Evolutionary conservation across 2,888 invertebrate genomes (phyloP).

Genomic region (Eristalinus sepulchralis): DNA sequence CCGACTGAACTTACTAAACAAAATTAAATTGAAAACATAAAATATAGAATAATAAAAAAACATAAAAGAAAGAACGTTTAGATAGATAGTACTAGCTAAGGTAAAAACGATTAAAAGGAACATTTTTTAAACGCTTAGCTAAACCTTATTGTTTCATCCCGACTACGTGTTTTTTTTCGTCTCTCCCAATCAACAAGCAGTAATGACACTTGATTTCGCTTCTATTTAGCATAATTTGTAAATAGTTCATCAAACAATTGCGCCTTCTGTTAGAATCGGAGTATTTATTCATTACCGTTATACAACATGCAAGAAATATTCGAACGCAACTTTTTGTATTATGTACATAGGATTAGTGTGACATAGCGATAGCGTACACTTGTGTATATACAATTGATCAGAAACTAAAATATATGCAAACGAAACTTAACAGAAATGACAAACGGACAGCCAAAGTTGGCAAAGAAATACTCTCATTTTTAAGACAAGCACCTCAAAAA

Average conservation of each 20-base stretch:
- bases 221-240: constrained; percentile 64
- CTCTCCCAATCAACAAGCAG: not conserved
- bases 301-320: constrained; percentile 35
- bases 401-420: not conserved
- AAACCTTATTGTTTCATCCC: constrained; percentile 25
- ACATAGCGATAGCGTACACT: not conserved
- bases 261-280: constrained; percentile 7
- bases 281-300: constrained; percentile 10
- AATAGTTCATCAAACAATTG: constrained; percentile 22
- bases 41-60: not conserved
- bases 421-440: not conserved
- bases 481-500: constrained; percentile 57
- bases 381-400: not conserved
- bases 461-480: constrained; percentile 24
- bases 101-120: constrained; percentile 2
- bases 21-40: not conserved
- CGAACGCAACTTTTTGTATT: constrained; percentile 57
- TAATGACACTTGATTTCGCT: constrained; percentile 30
- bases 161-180: not conserved
- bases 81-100: constrained; percentile 61
- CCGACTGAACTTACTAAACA: constrained; percentile 59
- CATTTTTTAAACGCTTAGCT: constrained; percentile 48
- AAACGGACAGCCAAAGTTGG: not conserved
- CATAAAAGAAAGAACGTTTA: constrained; percentile 23
- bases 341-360: constrained; percentile 36